Percentiles rank a stretch among this genome's conserved stretches.
Conservation (phyloP, 1,140 invertebrate species). For the Pseudoatta argentina region DNA sequence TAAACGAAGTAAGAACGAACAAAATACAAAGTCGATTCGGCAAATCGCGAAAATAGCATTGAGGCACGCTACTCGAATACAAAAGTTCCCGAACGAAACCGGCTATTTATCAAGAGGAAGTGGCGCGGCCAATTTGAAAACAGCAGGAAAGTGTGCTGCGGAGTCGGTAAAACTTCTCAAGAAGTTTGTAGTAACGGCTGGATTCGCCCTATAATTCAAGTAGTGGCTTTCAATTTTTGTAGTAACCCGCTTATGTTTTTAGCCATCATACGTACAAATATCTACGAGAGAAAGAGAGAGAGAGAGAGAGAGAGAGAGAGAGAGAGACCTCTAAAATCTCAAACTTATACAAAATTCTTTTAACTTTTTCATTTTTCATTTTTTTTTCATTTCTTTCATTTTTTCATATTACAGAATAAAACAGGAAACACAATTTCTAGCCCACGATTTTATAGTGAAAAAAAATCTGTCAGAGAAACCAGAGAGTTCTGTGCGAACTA, state of each 20-base stretch:
- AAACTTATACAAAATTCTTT: too few relatives aligned
- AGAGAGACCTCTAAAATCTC: neutral
- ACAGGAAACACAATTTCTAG: neutral
- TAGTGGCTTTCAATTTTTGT: slow-evolving; percentile 57
- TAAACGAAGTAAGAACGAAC: slow-evolving; percentile 62
- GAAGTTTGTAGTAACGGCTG: slow-evolving; percentile 59
- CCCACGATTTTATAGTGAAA: neutral
- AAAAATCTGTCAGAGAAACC: neutral
- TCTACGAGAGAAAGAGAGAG: neutral
- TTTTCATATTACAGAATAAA: neutral
- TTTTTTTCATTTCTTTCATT: too few relatives aligned
- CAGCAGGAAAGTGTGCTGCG: slow-evolving; percentile 67
- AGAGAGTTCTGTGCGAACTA: neutral
- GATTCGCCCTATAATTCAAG: slow-evolving; percentile 72
- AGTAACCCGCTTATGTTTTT: slow-evolving; percentile 61
- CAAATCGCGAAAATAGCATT: slow-evolving; percentile 66
- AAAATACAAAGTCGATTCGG: slow-evolving; percentile 55
- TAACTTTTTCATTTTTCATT: too few relatives aligned
- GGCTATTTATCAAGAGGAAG: slow-evolving; percentile 75
- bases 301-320: neutral
- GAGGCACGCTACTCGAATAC: slow-evolving; percentile 61
- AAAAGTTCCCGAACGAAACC: slow-evolving; percentile 69
- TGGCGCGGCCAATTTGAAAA: slow-evolving; percentile 73
- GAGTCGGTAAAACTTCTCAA: slow-evolving; percentile 60
- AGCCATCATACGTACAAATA: slow-evolving; percentile 45